Evolutionary conservation across 2,888 invertebrate genomes (phyloP).

Genomic region (Chesias legatella): DNA sequence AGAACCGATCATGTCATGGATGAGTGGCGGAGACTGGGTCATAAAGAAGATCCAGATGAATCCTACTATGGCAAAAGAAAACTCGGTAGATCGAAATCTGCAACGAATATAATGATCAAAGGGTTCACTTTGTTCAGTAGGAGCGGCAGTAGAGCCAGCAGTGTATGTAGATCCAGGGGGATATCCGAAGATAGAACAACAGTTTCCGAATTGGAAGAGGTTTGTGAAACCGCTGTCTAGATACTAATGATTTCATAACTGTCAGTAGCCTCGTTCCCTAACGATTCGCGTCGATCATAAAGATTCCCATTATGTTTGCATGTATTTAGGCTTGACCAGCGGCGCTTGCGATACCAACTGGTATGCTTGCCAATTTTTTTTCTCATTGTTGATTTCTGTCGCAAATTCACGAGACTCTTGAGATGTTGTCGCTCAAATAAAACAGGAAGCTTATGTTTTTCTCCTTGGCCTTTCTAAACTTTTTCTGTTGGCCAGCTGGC

Average conservation of each 20-base stretch:
- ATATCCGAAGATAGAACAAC: conserved; percentile 83
- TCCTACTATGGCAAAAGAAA: conserved; percentile 57
- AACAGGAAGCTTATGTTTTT: conserved; percentile 49
- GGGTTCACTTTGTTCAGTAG: conserved; percentile 86
- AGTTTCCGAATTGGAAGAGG: conserved; percentile 84
- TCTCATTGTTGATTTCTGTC: conserved; percentile 58
- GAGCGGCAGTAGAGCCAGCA: conserved; percentile 78
- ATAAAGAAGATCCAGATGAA: conserved; percentile 73
- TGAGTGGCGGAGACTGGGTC: conserved; percentile 89
- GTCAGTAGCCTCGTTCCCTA: conserved; percentile 12
- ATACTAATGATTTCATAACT: conserved; percentile 2
- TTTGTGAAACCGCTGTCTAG: conserved; percentile 57
- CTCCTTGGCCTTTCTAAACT: conserved; percentile 29
- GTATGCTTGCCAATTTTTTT: conserved; percentile 65
- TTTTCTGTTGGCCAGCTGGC: conserved; percentile 33
- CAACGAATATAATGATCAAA: conserved; percentile 91
- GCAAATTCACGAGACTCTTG: conserved; percentile 54
- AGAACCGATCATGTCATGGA: conserved; percentile 94
- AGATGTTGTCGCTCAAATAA: conserved; percentile 50
- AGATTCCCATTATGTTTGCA: conserved; percentile 46
- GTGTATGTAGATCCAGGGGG: conserved; percentile 73
- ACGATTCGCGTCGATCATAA: conserved; percentile 40
- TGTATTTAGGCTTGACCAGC: conserved; percentile 40
- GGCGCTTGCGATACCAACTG: conserved; percentile 49
- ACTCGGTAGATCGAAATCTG: conserved; percentile 84